Conservation (phyloP, 2,888 invertebrate species). For the Globia sparganii region DNA sequence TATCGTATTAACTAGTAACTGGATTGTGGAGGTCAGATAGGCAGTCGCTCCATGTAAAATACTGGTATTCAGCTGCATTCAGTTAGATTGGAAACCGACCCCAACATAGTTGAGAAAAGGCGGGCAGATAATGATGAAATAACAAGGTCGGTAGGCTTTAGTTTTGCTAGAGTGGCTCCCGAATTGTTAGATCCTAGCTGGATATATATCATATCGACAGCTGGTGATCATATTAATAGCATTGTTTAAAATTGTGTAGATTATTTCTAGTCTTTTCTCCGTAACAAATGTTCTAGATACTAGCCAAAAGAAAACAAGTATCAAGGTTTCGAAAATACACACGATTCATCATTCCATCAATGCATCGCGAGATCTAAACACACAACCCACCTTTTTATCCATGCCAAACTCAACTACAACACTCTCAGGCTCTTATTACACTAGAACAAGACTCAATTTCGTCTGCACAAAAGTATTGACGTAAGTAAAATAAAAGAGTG, state of each 20-base stretch:
- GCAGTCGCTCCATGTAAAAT: no score
- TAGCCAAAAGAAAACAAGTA: conserved; percentile 12
- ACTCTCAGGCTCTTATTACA: conserved; percentile 23
- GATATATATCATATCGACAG: not conserved
- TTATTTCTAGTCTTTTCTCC: not conserved
- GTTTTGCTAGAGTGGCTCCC: no score
- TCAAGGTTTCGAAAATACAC: conserved; percentile 64
- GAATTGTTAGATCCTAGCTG: not conserved
- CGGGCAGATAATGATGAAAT: no score
- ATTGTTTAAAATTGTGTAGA: not conserved
- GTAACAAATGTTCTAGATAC: conserved; percentile 1
- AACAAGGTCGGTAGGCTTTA: no score
- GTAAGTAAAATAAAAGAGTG: conserved; percentile 25
- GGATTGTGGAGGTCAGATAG: no score
- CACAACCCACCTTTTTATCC: conserved; percentile 36
- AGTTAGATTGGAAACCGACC: no score
- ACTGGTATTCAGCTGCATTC: no score
- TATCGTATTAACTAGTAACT: no score
- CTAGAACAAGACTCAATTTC: conserved; percentile 32
- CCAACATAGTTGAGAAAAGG: no score
- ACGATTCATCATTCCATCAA: conserved; percentile 68
- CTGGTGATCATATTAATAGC: not conserved
- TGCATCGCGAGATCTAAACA: conserved; percentile 53
- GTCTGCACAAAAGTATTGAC: conserved; percentile 33
- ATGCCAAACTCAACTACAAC: conserved; percentile 48